Conservation (phyloP, 2,797 vertebrate species). For the Helicolenus hilgendorfi region DNA sequence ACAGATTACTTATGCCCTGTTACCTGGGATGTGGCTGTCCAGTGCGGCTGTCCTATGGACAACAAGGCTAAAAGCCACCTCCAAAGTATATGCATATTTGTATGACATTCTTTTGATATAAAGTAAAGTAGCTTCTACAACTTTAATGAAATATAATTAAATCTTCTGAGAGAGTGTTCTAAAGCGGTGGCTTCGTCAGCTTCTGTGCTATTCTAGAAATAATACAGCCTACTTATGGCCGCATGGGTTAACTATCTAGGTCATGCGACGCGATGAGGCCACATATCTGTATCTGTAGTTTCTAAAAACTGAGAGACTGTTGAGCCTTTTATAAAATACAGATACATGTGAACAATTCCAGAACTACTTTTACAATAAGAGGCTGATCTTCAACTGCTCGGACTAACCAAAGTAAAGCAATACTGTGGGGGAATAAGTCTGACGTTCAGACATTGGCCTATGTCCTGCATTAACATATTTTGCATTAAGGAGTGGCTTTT, state of each 20-base stretch:
- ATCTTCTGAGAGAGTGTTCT: background rate
- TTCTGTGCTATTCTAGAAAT: slow-evolving; percentile 37
- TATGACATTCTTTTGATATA: background rate
- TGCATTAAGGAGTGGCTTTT: background rate
- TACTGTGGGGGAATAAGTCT: background rate
- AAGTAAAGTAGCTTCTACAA: background rate
- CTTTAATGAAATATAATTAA: background rate
- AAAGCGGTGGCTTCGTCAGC: slow-evolving; percentile 2
- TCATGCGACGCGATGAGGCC: slow-evolving; percentile 20
- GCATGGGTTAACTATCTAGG: slow-evolving; percentile 55
- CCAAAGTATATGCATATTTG: no score
- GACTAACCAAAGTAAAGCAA: background rate
- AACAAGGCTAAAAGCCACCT: background rate
- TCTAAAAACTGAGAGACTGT: background rate
- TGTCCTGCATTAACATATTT: background rate
- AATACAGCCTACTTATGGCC: slow-evolving; percentile 50
- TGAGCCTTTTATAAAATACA: background rate
- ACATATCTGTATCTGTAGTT: background rate
- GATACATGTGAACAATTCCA: background rate
- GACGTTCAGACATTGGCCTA: background rate
- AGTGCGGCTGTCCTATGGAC: background rate
- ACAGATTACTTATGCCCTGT: background rate
- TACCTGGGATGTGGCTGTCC: background rate
- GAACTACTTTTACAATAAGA: background rate
- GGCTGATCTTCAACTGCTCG: background rate